phyloP scores from a whole-genome alignment of 2,888 invertebrate species.

The Dynastes maya region DNA sequence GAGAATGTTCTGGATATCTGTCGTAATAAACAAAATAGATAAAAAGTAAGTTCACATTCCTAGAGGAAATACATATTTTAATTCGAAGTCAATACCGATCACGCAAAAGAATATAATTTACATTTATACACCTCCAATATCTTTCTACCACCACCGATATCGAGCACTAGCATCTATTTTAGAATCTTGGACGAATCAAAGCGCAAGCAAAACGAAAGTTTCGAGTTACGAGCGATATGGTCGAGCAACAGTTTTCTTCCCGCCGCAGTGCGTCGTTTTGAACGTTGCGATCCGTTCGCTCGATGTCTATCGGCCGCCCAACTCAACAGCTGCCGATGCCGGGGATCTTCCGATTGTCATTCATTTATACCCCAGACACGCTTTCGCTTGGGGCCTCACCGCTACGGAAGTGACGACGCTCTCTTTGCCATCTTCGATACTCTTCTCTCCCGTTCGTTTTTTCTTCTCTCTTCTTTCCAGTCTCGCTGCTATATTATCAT shows the following conservation, averaged over 20 bases:
- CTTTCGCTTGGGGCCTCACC: slow-evolving; percentile 61
- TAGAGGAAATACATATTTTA: no score
- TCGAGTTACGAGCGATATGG: background rate
- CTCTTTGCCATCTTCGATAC: slow-evolving; percentile 43
- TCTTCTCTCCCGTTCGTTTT: background rate
- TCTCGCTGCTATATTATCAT: background rate
- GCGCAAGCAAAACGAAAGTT: no score
- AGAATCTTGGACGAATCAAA: no score
- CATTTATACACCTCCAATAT: no score
- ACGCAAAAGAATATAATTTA: no score
- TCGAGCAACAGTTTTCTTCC: slow-evolving; percentile 8
- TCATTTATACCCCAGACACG: slow-evolving; percentile 45
- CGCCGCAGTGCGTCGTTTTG: background rate
- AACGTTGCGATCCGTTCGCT: background rate
- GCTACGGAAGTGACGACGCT: slow-evolving; percentile 66
- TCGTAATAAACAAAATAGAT: no score
- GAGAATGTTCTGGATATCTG: no score
- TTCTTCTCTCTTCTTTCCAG: slow-evolving; percentile 2
- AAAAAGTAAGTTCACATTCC: no score
- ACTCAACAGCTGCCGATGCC: slow-evolving; percentile 24
- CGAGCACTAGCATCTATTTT: no score
- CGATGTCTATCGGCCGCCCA: no score
- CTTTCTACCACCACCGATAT: no score
- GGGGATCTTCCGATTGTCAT: slow-evolving; percentile 31
- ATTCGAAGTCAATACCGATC: no score